Conservation (phyloP, 2,888 invertebrate genomes). For the Candidula unifasciata region DNA sequence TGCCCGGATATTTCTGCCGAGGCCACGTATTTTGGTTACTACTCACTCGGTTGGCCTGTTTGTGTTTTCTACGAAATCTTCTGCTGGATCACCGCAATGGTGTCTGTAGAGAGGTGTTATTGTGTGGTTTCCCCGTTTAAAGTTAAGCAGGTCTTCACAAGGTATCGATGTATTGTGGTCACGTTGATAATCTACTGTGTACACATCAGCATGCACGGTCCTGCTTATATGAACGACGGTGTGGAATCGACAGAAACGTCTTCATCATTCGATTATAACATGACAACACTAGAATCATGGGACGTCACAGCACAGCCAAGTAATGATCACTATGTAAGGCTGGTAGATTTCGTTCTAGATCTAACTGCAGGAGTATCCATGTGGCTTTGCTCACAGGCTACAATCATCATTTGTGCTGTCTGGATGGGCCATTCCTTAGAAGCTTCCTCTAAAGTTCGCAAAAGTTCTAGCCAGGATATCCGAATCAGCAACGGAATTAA, state of each 20-base stretch:
- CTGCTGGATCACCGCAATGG: conserved; percentile 5
- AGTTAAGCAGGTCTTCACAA: conserved; percentile 34
- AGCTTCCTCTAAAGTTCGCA: neutral
- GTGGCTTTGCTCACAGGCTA: neutral
- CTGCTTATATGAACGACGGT: neutral
- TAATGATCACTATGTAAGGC: neutral
- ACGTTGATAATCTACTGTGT: neutral
- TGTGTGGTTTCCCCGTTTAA: conserved; percentile 32
- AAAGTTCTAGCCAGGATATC: neutral
- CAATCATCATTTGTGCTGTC: neutral
- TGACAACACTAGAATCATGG: neutral
- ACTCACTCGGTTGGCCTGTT: neutral
- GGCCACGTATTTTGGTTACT: neutral
- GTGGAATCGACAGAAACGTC: neutral
- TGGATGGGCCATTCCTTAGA: neutral
- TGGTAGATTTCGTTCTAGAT: neutral
- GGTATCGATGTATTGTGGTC: neutral
- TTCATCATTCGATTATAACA: neutral
- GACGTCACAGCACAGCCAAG: neutral
- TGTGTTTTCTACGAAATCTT: neutral
- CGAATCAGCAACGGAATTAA: neutral
- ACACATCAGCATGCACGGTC: neutral
- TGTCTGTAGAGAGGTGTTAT: conserved; percentile 17
- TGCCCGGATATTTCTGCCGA: neutral
- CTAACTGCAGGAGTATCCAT: neutral